Base-by-base conservation (phyloP, 35 echinoderm and acorn worm genomes). In the Patiria miniata region DNA sequence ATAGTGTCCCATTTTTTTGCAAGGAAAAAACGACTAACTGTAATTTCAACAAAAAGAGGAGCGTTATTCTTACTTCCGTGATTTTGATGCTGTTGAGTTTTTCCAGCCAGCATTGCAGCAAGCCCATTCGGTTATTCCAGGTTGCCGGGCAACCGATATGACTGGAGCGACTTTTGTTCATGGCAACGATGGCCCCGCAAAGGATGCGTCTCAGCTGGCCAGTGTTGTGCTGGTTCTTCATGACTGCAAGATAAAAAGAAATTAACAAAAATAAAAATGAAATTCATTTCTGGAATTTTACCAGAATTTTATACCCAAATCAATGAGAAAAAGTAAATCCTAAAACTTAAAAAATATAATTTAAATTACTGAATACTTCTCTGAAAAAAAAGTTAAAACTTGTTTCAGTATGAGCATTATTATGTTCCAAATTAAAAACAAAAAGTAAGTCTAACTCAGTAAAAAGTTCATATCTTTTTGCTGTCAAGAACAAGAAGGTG, bases 91-190 rank as follows among this genome's bases (percentile, higher is more conserved):
- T 79, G 15, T 87, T 78, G 1, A 87, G 68, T 57, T 87, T 69
- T 22, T 79, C 77, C 68, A 87, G 21, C 85, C 76, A 87, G 26
- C 40, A 65, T 44, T 87, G 47, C 17, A 77, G 30, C 40, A 87
- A 79, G n/a, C 78, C 38, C 19, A 78, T 78, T 9, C 77, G 85
- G 9, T 69, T 33, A 30, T 52, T 87, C 85, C 85, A 87, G 16
- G 68, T 77, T 37, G 85, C 85, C 34, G 29, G 76, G 73, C 85
- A 69, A 34, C 85, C 73, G 21, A 87, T 79, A 68, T 87, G 55
- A 40, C 28, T 52, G 8, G 18, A 38, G 18, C 44, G 52, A 77
- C 54, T 79, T n/a, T 78, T 4, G 39, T 79, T 69, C 39, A 87
- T 69, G 40, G 85, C 68, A 78, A 50, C 77, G 30, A 87, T 87